These are phyloP conservation scores for Rynchops niger DNA, from an alignment of 2,113 vertebrate species.

Conservation along the genomic window DNA sequence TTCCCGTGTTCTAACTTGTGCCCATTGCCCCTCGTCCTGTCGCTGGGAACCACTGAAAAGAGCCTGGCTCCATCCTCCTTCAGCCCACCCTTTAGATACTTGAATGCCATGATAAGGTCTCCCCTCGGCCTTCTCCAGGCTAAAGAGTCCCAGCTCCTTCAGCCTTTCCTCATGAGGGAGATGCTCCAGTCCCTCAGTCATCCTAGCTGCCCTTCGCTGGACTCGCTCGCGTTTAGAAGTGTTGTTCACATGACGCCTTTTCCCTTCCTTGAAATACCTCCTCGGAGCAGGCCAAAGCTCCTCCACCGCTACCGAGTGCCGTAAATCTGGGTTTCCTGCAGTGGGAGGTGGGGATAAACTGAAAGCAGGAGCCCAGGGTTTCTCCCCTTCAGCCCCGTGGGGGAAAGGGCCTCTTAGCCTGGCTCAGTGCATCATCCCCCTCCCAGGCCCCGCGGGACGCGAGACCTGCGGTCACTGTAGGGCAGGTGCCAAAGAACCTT, in stretches of 20 bases:
- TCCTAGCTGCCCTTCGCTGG: no score
- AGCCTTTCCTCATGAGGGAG: no score
- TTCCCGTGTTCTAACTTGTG: no score
- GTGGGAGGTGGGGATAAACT: not conserved
- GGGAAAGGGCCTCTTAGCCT: not conserved
- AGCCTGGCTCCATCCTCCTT: no score
- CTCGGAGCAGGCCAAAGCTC: not conserved
- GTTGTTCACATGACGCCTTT: not conserved
- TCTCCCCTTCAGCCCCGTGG: not conserved
- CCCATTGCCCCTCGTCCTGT: no score
- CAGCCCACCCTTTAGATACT: no score
- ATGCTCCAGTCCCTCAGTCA: no score
- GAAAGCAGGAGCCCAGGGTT: not conserved
- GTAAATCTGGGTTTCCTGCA: not conserved
- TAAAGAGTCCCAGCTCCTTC: no score
- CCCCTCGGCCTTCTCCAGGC: no score
- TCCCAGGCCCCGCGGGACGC: fast-evolving
- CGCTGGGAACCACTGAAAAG: no score
- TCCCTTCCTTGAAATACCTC: not conserved
- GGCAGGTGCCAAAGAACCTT: not conserved
- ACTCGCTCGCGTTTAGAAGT: not conserved
- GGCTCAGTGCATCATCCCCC: not conserved
- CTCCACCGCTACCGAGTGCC: not conserved
- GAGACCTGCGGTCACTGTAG: fast-evolving
- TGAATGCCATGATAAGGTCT: no score